Conservation (phyloP, 1,140 invertebrate genomes). For the Bombus fervidus region DNA sequence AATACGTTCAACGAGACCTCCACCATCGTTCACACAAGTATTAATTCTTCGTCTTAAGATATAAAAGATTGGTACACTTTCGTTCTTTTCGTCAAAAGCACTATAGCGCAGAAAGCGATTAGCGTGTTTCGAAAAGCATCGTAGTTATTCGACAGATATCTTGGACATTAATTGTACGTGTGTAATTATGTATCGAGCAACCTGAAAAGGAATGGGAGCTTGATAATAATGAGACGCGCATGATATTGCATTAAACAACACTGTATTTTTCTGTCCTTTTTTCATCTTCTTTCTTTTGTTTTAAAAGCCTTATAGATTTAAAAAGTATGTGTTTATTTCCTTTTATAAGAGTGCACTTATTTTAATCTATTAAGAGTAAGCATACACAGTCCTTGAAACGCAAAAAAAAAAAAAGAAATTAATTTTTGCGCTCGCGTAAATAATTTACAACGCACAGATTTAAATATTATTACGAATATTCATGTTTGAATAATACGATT, state of each 20-base stretch:
- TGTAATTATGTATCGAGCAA: slow-evolving; percentile 6
- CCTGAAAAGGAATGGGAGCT: slow-evolving; percentile 56
- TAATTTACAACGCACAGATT: slow-evolving; percentile 8
- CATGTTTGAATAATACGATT: background rate
- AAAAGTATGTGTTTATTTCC: slow-evolving; percentile 58
- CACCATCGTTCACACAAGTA: slow-evolving; percentile 1
- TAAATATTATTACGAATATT: slow-evolving; percentile 5
- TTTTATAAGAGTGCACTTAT: slow-evolving; percentile 65
- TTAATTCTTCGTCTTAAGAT: background rate
- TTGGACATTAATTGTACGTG: background rate
- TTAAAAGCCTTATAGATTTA: slow-evolving; percentile 56
- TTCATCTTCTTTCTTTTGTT: slow-evolving; percentile 9
- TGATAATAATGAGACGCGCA: slow-evolving; percentile 60
- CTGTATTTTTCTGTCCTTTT: slow-evolving; percentile 60
- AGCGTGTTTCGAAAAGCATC: background rate
- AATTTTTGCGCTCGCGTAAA: background rate
- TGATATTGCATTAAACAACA: slow-evolving; percentile 63
- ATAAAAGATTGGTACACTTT: slow-evolving; percentile 1
- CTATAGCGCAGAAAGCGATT: background rate
- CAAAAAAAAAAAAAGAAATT: background rate
- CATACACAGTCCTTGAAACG: slow-evolving; percentile 62
- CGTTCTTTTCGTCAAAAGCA: slow-evolving; percentile 4
- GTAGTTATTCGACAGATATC: background rate
- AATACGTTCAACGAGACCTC: background rate
- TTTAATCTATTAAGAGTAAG: slow-evolving; percentile 59